Evolutionary conservation across 1,140 invertebrate genomes (phyloP), one percentile per base, ranked within the genome.

Genomic region (Bombyx mori): DNA sequence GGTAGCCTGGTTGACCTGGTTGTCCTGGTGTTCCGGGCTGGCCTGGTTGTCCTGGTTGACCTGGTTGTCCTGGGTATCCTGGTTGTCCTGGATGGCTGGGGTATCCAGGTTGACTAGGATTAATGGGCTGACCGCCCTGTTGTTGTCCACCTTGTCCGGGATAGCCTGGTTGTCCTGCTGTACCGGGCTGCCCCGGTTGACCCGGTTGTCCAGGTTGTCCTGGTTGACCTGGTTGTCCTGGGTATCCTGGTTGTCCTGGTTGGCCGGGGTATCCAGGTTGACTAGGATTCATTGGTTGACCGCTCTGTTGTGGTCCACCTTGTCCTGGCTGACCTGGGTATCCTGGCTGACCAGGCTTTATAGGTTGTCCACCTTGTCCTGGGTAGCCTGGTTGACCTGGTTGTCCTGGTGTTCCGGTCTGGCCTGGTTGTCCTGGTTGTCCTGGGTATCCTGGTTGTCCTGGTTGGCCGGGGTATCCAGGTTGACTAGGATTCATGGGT

Each of bases 141-240:
- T 42, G 22, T 26, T 22, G 52, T 9, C 8, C 3, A 7, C 52
- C 52, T 42, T 18, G 12, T 18, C 12, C 12, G 12, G 52, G 52
- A 9, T 53, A 54, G 42, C 51, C 51, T 4, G 51, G 51, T 52
- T 52, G 22, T 42, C 22, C 51, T 42, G 3, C 2, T 7, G 51
- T 52, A 22, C 51, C 51, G 7, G 51, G 51, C 1, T 52, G 22
- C 2, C 52, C 52, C 42, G 52, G 57, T 0, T 57, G 52, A 47
- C 66, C 72, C 26, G 69, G 64, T 45, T 63, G 46, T 18, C 67
- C 63, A 7, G 66, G 61, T 44, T 58, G 48, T 48, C 69, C 71
- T 58, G 69, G 68, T 35, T 53, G 42, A 0, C 52, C 52, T 51
- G 49, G 49, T 51, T 51, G 49, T n/a, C 2, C 49, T 2, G 49